Conservation (phyloP, 2,113 vertebrate genomes). For the Melospiza melodia region DNA sequence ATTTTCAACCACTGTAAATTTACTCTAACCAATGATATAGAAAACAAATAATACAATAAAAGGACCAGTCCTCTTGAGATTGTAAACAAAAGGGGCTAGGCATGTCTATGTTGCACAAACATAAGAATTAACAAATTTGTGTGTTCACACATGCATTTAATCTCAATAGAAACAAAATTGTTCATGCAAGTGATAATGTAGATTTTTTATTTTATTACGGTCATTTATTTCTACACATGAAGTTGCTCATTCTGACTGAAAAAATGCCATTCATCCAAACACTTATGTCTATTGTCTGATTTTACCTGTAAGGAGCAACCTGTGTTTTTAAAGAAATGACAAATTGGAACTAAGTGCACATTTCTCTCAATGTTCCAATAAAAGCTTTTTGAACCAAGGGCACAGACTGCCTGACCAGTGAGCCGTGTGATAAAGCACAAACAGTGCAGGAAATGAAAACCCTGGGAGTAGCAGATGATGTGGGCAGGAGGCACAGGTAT, state of each 20-base stretch:
- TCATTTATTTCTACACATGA: neutral
- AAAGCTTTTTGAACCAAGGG: slow-evolving; percentile 67
- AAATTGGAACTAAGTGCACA: slow-evolving; percentile 7
- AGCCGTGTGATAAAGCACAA: slow-evolving; percentile 77
- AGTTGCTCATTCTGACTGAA: neutral
- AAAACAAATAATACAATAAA: neutral
- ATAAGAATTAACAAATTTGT: neutral
- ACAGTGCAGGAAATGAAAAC: slow-evolving; percentile 84
- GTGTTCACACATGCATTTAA: neutral
- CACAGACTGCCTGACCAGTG: slow-evolving; percentile 73
- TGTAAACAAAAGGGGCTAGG: neutral
- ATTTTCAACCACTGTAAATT: neutral
- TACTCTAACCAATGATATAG: neutral
- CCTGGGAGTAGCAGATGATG: slow-evolving; percentile 79
- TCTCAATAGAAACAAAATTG: neutral
- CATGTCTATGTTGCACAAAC: neutral
- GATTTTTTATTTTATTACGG: neutral
- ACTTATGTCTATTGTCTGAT: neutral
- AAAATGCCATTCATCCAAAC: neutral
- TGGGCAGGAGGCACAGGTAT: slow-evolving; percentile 72
- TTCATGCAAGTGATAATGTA: neutral
- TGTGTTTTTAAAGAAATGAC: neutral
- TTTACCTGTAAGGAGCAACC: neutral
- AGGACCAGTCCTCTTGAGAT: neutral
- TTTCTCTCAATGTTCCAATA: slow-evolving; percentile 25